A percentile compares a stretch with the other conserved stretches of the same genome.
Evolutionary conservation across 2,888 invertebrate genomes (phyloP).

Genomic region (Magallana nippona): DNA sequence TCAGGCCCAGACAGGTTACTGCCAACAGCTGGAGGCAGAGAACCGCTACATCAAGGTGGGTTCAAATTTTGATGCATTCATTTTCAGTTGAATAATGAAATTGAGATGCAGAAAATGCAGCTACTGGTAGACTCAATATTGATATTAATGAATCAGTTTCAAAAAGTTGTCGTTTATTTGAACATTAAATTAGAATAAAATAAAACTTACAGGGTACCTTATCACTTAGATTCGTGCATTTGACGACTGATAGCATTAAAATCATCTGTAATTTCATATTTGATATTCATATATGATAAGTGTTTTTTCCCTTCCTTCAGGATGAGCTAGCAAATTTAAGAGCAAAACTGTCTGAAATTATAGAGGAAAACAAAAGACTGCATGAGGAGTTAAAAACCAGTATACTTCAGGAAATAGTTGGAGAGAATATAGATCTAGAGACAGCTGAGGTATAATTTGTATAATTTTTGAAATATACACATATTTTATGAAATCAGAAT

Average conservation of each 20-base stretch:
- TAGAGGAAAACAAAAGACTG: slow-evolving; percentile 75
- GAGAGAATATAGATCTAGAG: slow-evolving; percentile 60
- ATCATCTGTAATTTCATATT: no score
- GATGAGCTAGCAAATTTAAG: slow-evolving; percentile 74
- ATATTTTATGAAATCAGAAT: no score
- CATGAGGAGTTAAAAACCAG: slow-evolving; percentile 76
- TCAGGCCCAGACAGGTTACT: slow-evolving; percentile 71
- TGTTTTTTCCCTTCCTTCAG: slow-evolving; percentile 56
- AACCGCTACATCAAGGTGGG: slow-evolving; percentile 75
- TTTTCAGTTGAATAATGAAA: no score
- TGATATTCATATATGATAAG: not conserved
- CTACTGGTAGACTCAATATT: no score
- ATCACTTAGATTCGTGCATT: not conserved
- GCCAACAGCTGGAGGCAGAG: slow-evolving; percentile 75
- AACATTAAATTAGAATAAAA: no score
- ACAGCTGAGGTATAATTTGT: not conserved
- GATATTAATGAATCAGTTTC: no score
- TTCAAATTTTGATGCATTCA: not conserved
- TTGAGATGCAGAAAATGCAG: not conserved
- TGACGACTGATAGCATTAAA: not conserved
- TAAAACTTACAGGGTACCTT: no score
- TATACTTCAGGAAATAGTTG: slow-evolving; percentile 70
- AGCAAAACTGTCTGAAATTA: slow-evolving; percentile 69
- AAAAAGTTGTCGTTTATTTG: no score
- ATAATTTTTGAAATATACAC: no score